Conservation (phyloP, 2,797 vertebrate species). For the Sebastolobus altivelis region DNA sequence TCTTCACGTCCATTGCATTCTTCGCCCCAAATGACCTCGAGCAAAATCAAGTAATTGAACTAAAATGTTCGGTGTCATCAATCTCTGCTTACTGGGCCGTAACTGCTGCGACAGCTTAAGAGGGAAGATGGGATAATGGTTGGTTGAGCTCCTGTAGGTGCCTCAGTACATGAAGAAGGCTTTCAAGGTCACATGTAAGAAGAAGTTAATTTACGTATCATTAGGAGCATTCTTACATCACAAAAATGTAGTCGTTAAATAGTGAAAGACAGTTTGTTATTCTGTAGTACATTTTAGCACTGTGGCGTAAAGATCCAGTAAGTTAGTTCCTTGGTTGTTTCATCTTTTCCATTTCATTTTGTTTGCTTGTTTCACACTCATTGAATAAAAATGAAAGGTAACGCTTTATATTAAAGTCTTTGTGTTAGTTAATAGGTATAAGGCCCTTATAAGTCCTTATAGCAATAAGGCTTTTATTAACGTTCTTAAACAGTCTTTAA, state of each 20-base stretch:
- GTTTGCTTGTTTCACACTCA: neutral
- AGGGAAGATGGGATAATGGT: constrained; percentile 39
- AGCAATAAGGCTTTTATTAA: neutral
- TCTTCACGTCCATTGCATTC: constrained; percentile 59
- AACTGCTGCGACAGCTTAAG: constrained; percentile 60
- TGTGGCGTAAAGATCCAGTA: neutral
- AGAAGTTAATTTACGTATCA: constrained; percentile 13
- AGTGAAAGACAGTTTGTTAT: neutral
- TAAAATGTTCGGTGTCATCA: constrained; percentile 68
- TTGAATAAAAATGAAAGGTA: neutral
- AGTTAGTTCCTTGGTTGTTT: neutral
- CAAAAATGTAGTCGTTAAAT: neutral
- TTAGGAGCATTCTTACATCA: neutral
- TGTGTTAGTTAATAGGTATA: neutral
- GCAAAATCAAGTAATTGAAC: constrained; percentile 74
- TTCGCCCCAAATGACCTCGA: constrained; percentile 63
- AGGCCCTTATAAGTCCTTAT: neutral
- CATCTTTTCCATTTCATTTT: neutral
- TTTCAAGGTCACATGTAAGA: constrained; percentile 39
- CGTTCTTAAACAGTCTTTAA: neutral
- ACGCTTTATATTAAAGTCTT: neutral
- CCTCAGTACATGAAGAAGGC: neutral
- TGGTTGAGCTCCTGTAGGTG: constrained; percentile 38
- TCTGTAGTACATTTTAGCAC: neutral
- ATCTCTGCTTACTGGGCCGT: constrained; percentile 48